Evolutionary conservation across 1,140 invertebrate species (phyloP).

Genomic region (Copidosoma floridanum): DNA sequence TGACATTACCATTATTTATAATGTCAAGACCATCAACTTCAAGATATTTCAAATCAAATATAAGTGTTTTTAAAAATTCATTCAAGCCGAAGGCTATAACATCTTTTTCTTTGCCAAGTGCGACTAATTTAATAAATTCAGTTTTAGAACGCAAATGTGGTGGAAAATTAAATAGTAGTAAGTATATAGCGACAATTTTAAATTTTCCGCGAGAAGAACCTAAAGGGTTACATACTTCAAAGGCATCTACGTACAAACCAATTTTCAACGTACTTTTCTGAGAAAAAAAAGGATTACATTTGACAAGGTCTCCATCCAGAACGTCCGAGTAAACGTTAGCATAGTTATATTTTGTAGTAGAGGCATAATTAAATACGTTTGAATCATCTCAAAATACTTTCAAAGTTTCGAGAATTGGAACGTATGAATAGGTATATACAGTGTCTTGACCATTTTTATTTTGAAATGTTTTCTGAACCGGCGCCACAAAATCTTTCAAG

Average conservation of each 20-base stretch:
- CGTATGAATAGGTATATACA: too few species aligned
- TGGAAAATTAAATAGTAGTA: conserved; percentile 24
- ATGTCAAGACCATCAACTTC: conserved; percentile 22
- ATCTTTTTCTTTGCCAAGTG: conserved; percentile 11
- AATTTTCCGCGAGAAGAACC: conserved; percentile 23
- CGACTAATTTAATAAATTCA: conserved; percentile 1
- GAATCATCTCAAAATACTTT: too few species aligned
- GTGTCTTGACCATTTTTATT: too few species aligned
- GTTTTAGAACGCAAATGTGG: conserved; percentile 13
- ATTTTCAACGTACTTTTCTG: conserved; percentile 17
- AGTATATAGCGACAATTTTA: conserved; percentile 25
- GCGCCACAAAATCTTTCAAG: too few species aligned
- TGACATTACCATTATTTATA: neutral
- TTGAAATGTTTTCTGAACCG: too few species aligned
- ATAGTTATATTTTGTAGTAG: too few species aligned
- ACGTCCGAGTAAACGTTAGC: too few species aligned
- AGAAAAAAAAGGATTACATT: conserved; percentile 14
- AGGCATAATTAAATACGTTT: too few species aligned
- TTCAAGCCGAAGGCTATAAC: conserved; percentile 11
- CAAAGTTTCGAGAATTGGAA: too few species aligned
- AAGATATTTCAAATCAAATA: conserved; percentile 20
- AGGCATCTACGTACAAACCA: conserved; percentile 25
- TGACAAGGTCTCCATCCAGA: conserved; percentile 16
- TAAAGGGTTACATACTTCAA: conserved; percentile 31
- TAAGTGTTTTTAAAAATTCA: conserved; percentile 18